phyloP scores from a whole-genome alignment of 1,140 invertebrate species.

The Cecropterus lyciades region DNA sequence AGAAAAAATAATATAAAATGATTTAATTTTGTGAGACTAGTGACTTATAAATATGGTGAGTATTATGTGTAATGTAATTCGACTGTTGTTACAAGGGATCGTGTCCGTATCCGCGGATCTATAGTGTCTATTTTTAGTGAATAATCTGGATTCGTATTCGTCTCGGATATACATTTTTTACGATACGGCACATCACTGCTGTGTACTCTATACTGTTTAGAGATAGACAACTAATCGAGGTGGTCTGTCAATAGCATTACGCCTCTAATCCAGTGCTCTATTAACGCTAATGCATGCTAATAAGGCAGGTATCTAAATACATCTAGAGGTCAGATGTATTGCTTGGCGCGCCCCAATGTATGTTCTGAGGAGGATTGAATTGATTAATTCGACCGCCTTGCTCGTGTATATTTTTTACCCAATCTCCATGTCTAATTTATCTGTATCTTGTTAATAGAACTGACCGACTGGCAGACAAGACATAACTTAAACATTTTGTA shows the following conservation, averaged over 20 bases:
- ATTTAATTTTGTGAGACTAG: too few relatives aligned
- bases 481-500: too few relatives aligned
- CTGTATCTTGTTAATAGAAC: not conserved
- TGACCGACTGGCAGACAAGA: too few relatives aligned
- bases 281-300: conserved; percentile 52
- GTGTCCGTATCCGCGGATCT: too few relatives aligned
- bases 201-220: conserved; percentile 1
- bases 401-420: not conserved
- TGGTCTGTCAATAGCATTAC: conserved; percentile 31
- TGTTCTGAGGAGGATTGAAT: not conserved
- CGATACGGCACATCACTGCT: conserved; percentile 1
- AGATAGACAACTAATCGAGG: not conserved
- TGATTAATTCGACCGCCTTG: not conserved
- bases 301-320: conserved; percentile 41
- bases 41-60: too few relatives aligned
- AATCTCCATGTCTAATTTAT: not conserved
- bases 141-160: too few relatives aligned
- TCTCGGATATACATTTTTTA: too few relatives aligned
- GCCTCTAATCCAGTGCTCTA: conserved; percentile 45
- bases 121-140: too few relatives aligned
- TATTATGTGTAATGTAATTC: too few relatives aligned
- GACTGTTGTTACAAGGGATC: too few relatives aligned
- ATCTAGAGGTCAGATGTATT: conserved; percentile 19
- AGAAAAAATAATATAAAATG: too few relatives aligned
- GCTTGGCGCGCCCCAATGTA: not conserved